These are phyloP conservation scores for Enteromius treurensis DNA, from an alignment of 2,797 vertebrate genomes.

Conservation along the genomic window DNA sequence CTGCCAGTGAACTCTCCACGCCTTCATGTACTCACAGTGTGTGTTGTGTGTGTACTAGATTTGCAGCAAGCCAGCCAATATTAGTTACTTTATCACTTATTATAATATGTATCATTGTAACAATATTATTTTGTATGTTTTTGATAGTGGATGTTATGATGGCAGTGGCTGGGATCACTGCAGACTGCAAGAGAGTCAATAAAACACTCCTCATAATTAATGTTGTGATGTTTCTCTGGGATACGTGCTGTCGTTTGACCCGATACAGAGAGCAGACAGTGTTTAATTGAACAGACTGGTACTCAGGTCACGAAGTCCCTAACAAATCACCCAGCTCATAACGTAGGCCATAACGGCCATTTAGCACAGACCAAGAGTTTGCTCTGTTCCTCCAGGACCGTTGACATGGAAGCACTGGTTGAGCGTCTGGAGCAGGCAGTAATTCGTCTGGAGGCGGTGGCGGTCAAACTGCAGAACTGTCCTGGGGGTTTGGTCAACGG, in stretches of 20 bases:
- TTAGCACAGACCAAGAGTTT: background rate
- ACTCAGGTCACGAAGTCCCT: constrained; percentile 24
- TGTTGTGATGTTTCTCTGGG: constrained; percentile 2
- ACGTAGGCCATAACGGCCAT: background rate
- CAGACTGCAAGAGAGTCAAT: background rate
- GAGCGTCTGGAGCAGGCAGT: constrained; percentile 91
- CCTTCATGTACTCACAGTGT: background rate
- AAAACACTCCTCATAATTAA: background rate
- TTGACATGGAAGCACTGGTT: constrained; percentile 82
- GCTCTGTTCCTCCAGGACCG: constrained; percentile 55
- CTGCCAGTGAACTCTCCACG: constrained; percentile 20
- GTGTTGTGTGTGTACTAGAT: constrained; percentile 2
- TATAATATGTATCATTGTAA: background rate
- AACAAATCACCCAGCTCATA: constrained; percentile 12
- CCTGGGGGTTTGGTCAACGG: constrained; percentile 73
- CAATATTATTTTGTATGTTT: background rate
- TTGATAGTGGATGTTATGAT: background rate
- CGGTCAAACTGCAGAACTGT: constrained; percentile 71
- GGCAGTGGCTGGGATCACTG: background rate
- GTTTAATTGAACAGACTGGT: constrained; percentile 20
- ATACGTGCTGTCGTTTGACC: background rate
- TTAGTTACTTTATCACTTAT: background rate
- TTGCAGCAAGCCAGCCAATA: constrained; percentile 2
- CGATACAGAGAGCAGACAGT: background rate
- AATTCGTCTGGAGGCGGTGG: constrained; percentile 85